phyloP scores from a whole-genome alignment of 2,888 invertebrate species.

The Hirtodrosophila trivittata region DNA sequence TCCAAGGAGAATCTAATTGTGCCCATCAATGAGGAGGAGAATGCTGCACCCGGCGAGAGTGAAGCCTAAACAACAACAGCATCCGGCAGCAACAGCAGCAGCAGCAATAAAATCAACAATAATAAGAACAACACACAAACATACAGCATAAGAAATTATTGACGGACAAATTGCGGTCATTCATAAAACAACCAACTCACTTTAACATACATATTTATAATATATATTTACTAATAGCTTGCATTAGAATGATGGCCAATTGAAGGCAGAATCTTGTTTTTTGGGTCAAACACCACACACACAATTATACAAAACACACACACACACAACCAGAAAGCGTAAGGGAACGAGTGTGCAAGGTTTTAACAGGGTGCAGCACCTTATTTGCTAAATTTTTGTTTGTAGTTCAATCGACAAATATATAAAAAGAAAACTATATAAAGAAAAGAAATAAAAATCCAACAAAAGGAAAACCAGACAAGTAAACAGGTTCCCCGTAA shows the following conservation, averaged over 20 bases:
- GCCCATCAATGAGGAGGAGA: slow-evolving; percentile 94
- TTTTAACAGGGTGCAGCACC: slow-evolving; percentile 3
- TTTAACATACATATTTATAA: slow-evolving; percentile 61
- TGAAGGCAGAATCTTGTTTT: slow-evolving; percentile 35
- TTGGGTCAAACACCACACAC: slow-evolving; percentile 17
- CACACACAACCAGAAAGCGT: slow-evolving; percentile 6
- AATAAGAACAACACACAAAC: slow-evolving; percentile 33
- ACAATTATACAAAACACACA: slow-evolving; percentile 6
- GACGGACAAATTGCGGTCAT: slow-evolving; percentile 49
- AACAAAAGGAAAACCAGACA: slow-evolving; percentile 24
- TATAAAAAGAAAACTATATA: slow-evolving; percentile 26
- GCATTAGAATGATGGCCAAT: slow-evolving; percentile 55
- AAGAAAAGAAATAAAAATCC: slow-evolving; percentile 14
- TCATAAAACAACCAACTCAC: slow-evolving; percentile 48
- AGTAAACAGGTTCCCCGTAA: slow-evolving; percentile 36
- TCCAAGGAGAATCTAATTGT: slow-evolving; percentile 99
- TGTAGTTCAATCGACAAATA: slow-evolving; percentile 56
- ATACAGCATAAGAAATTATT: slow-evolving; percentile 50
- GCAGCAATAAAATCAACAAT: slow-evolving; percentile 25
- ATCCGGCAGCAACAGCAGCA: slow-evolving; percentile 18
- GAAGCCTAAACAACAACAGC: slow-evolving; percentile 83
- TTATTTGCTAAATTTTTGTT: slow-evolving; percentile 43
- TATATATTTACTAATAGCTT: slow-evolving; percentile 71
- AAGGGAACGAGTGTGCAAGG: background rate
- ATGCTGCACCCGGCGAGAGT: slow-evolving; percentile 85